A percentile compares a stretch with the other conserved stretches of the same genome.
Evolutionary conservation across 2,888 invertebrate species (phyloP).

Genomic region (Beris morrisii): DNA sequence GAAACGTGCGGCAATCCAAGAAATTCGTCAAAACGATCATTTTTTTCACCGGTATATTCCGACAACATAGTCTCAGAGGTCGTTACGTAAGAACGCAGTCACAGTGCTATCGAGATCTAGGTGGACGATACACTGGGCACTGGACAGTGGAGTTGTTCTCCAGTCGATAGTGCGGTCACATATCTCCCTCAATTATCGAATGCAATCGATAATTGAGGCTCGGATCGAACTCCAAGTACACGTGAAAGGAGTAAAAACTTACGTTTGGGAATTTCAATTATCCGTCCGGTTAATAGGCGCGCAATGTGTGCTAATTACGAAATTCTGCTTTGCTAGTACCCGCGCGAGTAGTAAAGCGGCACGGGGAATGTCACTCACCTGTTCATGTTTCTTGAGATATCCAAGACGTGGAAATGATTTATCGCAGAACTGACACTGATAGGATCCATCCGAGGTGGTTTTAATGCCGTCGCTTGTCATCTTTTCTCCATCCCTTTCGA

Average conservation of each 20-base stretch:
- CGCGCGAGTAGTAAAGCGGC: constrained; percentile 3
- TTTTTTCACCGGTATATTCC: constrained; percentile 32
- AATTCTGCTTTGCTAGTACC: constrained; percentile 6
- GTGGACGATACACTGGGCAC: not conserved
- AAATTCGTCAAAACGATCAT: constrained; percentile 36
- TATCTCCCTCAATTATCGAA: constrained; percentile 5
- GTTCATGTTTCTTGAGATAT: constrained; percentile 89
- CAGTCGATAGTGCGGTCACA: not conserved
- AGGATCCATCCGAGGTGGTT: constrained; percentile 66
- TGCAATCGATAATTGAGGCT: constrained; percentile 4
- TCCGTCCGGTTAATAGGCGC: constrained; percentile 36
- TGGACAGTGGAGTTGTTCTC: not conserved
- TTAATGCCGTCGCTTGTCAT: constrained; percentile 55
- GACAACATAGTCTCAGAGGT: constrained; percentile 2
- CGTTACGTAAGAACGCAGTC: not conserved
- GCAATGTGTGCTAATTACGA: constrained; percentile 34
- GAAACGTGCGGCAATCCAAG: constrained; percentile 30
- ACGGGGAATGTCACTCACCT: constrained; percentile 62
- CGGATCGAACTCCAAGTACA: constrained; percentile 12
- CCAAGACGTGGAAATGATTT: constrained; percentile 85
- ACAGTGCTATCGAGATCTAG: constrained; percentile 1
- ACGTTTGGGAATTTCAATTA: constrained; percentile 33
- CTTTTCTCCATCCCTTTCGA: constrained; percentile 65
- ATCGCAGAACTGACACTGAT: constrained; percentile 90
- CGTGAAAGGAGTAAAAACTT: constrained; percentile 13